Conservation (phyloP, 2,797 vertebrate species). For the Argentina silus region DNA sequence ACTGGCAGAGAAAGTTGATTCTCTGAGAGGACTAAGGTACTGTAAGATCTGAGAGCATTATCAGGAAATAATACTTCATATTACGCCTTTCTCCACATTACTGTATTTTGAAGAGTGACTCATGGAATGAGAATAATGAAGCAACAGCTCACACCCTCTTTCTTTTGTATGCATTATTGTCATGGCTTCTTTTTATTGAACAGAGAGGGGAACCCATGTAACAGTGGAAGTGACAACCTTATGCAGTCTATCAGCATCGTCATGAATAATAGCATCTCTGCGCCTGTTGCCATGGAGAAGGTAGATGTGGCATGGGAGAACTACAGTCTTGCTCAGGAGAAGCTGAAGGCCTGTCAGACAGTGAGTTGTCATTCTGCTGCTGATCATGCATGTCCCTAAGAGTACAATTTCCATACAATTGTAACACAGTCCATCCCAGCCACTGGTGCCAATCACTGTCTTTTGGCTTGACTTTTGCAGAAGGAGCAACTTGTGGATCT, state of each 20-base stretch:
- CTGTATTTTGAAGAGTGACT: background rate
- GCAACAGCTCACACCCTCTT: background rate
- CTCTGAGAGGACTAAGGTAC: constrained; percentile 68
- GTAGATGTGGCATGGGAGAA: constrained; percentile 70
- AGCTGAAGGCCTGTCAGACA: constrained; percentile 64
- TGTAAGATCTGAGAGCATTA: background rate
- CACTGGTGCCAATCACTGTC: background rate
- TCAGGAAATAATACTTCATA: background rate
- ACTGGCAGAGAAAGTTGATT: constrained; percentile 69
- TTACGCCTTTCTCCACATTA: background rate
- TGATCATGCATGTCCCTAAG: background rate
- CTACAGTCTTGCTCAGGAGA: constrained; percentile 69
- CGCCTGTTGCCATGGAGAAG: constrained; percentile 62
- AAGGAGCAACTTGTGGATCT: constrained; percentile 66
- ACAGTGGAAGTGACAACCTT: constrained; percentile 65
- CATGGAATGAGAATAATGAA: background rate
- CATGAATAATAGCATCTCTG: constrained; percentile 56
- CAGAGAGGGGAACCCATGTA: constrained; percentile 38
- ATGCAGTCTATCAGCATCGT: constrained; percentile 71
- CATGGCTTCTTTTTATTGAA: constrained; percentile 10
- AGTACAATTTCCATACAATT: background rate
- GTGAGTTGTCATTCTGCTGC: constrained; percentile 49
- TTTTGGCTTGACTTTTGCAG: constrained; percentile 31
- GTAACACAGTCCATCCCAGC: no score
- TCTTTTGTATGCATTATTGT: background rate